Conservation (phyloP, 2,888 invertebrate genomes). For the Pterobdella sp. region DNA sequence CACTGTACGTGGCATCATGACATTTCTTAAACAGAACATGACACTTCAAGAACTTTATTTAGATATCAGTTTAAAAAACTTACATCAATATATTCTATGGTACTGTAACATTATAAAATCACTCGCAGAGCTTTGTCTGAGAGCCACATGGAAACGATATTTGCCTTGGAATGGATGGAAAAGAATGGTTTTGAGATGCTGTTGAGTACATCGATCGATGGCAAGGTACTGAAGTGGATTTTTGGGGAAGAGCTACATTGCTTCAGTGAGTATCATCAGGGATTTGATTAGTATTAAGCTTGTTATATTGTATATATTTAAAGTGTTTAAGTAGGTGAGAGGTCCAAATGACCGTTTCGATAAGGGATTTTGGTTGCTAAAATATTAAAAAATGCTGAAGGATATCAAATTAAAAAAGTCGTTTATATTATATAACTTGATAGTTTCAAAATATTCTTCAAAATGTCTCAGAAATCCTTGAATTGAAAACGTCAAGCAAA, state of each 20-base stretch:
- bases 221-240: slow-evolving; percentile 22
- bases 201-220: slow-evolving; percentile 20
- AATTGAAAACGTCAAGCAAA: slow-evolving; percentile 11
- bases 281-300: neutral
- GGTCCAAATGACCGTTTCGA: neutral
- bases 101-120: neutral
- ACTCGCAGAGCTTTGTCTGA: slow-evolving; percentile 10
- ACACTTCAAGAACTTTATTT: neutral
- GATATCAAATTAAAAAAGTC: too few species aligned
- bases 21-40: neutral
- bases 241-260: slow-evolving; percentile 20
- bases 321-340: neutral
- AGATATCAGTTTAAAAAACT: too few species aligned
- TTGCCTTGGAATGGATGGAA: slow-evolving; percentile 21
- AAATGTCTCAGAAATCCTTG: slow-evolving; percentile 5
- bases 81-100: neutral
- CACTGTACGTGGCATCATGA: slow-evolving; percentile 9
- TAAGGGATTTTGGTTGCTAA: neutral
- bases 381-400: too few species aligned
- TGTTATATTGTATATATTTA: neutral
- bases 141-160: slow-evolving; percentile 23
- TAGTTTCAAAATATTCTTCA: neutral
- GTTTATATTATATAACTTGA: too few species aligned
- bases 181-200: slow-evolving; percentile 28
- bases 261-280: neutral